Base-by-base conservation (phyloP, 2,113 vertebrate species). In the Ursus arctos region DNA sequence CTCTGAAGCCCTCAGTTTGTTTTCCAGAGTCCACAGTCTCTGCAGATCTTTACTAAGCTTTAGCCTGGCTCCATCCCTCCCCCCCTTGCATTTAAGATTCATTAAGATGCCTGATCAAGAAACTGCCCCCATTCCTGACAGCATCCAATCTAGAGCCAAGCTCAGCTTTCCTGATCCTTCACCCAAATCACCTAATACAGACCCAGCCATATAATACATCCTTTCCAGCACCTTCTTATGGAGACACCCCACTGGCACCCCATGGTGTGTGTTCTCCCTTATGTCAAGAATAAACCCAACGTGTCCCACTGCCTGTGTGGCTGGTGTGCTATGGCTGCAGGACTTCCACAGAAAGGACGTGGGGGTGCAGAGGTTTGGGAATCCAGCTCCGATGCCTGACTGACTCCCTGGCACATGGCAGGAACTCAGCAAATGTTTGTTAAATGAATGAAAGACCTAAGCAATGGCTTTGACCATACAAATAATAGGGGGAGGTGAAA, bases 151-250 rank as follows among this genome's bases (percentile, higher is more conserved):
- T n/a, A 43, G 33, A 28, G 19, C 10, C 49, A 21, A 47, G 24
- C 3, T 2, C 51, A 33, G 19, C 40, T 21, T 92, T 26, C 10
- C 33, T 26, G 89, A 63, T 18, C 19, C 33, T 71, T 61, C 0
- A 4, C 19, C 11, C 43, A 86, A 8, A 31, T 76, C 36, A 31
- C 80, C 40, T 16, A 6, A 22, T 1, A 36, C 3, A 24, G 28
- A 19, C 7, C 19, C 14, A 55, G 11, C n/a, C 14, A 4, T 5
- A n/a, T 3, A 19, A 15, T 4, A 19, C 1, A 0, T 10, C 18
- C 33, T 86, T 91, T 24, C 59, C 0, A 0, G 21, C 0, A 31
- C 43, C 10, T 8, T 28, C 26, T 24, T 26, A 26, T 0, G 10
- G 16, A 67, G 40, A 31, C 15, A 11, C 8, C 15, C 21, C 22